Conservation (phyloP, 2,797 vertebrate species). For the Eurystomus glaucurus region DNA sequence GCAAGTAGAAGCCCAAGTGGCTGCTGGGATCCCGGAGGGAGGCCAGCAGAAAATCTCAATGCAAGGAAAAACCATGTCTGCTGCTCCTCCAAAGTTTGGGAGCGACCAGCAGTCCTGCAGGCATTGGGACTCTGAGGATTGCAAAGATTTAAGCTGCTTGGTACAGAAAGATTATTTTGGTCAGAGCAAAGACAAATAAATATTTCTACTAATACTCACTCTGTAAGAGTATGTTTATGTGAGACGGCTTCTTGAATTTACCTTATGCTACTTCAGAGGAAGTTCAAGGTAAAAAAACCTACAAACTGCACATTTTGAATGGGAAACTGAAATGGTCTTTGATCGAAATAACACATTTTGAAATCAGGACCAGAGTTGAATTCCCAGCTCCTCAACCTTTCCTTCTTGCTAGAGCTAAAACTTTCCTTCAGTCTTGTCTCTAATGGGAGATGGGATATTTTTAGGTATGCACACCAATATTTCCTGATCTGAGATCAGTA, state of each 20-base stretch:
- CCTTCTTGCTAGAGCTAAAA: neutral
- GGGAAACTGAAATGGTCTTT: neutral
- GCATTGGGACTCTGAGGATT: accelerated
- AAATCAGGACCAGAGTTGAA: constrained; percentile 12
- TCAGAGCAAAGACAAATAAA: neutral
- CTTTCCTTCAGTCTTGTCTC: neutral
- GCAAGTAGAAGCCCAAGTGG: neutral
- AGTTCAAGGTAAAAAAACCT: neutral
- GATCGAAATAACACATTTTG: neutral
- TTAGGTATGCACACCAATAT: neutral
- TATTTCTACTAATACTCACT: accelerated
- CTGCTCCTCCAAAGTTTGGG: neutral
- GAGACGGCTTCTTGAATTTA: neutral
- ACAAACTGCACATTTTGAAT: neutral
- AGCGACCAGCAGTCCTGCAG: neutral
- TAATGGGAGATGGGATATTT: neutral
- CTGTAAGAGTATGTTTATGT: neutral
- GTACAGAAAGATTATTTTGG: neutral
- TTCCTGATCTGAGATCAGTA: neutral
- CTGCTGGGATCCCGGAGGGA: neutral
- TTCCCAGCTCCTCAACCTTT: neutral
- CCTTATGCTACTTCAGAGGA: neutral
- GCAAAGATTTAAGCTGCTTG: neutral
- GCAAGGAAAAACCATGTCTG: accelerated
- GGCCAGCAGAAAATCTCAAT: neutral